Conservation (phyloP, 2,888 invertebrate genomes). For the Coronaproctus castanopsis region DNA sequence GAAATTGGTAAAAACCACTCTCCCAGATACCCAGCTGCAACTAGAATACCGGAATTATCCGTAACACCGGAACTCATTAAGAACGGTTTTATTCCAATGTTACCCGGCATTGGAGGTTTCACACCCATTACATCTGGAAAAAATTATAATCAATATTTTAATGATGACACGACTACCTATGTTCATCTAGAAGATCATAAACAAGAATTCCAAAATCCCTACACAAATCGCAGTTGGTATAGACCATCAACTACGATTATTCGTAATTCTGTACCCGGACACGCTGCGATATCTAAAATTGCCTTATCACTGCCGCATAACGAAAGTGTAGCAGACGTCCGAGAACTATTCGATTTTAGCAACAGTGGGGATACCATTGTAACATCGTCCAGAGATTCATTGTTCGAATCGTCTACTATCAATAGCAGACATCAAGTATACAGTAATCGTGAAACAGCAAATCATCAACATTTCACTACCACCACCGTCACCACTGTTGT, state of each 20-base stretch:
- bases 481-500: neutral
- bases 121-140: constrained; percentile 39
- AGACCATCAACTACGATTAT: neutral
- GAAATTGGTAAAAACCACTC: constrained; percentile 18
- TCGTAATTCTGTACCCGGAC: constrained; percentile 12
- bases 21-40: constrained; percentile 17
- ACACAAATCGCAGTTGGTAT: neutral
- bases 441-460: too few relatives aligned
- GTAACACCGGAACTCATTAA: constrained; percentile 44
- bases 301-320: neutral
- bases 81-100: constrained; percentile 55
- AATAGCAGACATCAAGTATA: neutral
- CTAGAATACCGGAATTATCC: constrained; percentile 27
- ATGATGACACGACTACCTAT: neutral
- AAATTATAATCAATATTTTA: neutral
- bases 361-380: neutral
- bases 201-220: neutral
- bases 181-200: neutral
- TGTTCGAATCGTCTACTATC: neutral
- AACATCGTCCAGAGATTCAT: constrained; percentile 2
- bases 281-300: constrained; percentile 16
- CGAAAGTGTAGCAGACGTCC: neutral
- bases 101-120: constrained; percentile 54
- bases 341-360: neutral
- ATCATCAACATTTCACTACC: too few relatives aligned